Conservation (phyloP, 2,797 vertebrate genomes). For the Muscicapa striata region DNA sequence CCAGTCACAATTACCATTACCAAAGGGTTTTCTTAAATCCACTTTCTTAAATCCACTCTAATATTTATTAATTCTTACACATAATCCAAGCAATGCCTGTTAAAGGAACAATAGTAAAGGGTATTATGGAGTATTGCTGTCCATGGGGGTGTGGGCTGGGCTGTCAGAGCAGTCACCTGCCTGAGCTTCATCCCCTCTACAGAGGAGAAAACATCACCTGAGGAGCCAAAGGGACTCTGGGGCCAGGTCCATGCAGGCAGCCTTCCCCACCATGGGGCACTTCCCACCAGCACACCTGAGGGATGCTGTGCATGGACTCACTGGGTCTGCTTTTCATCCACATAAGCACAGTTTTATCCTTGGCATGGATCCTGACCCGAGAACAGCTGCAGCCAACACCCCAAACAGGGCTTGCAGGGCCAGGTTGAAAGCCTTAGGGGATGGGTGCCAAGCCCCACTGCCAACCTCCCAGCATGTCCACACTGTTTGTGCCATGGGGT, state of each 20-base stretch:
- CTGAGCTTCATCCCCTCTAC: background rate
- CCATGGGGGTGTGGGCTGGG: fast-evolving
- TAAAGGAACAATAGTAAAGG: background rate
- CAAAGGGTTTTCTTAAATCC: background rate
- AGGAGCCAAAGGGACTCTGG: background rate
- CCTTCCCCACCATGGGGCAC: background rate
- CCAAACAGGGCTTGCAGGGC: background rate
- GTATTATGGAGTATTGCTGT: background rate
- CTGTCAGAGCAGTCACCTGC: background rate
- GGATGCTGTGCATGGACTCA: background rate
- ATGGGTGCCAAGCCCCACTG: background rate
- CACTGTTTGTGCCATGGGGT: fast-evolving
- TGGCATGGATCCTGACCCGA: background rate
- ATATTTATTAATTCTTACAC: background rate
- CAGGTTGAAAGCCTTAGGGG: background rate
- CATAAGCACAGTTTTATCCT: background rate
- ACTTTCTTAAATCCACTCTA: background rate
- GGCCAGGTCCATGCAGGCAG: fast-evolving
- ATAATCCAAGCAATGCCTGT: background rate
- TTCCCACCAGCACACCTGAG: fast-evolving
- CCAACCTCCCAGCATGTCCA: background rate
- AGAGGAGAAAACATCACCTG: background rate
- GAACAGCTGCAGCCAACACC: background rate
- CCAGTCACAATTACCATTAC: background rate
- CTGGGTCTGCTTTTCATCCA: background rate